phyloP scores from a whole-genome alignment of 1,140 invertebrate genomes.

The Ips nitidus region DNA sequence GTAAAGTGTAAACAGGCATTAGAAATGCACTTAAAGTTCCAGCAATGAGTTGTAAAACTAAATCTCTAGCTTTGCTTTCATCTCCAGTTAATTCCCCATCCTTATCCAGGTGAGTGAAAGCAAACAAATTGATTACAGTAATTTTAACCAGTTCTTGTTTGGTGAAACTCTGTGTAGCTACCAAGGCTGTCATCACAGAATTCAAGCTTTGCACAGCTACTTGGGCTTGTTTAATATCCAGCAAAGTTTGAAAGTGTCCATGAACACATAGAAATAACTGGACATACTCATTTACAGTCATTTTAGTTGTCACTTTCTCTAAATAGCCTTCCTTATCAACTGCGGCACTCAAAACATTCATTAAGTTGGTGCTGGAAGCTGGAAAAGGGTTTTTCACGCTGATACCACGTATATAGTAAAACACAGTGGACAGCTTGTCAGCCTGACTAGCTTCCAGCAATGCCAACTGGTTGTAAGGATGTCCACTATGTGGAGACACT shows the following conservation, averaged over 20 bases:
- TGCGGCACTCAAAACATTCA: slow-evolving; percentile 63
- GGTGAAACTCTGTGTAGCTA: slow-evolving; percentile 76
- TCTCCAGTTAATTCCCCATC: slow-evolving; percentile 57
- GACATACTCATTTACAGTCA: slow-evolving; percentile 69
- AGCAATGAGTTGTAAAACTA: slow-evolving; percentile 67
- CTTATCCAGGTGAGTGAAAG: slow-evolving; percentile 63
- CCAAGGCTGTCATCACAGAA: slow-evolving; percentile 70
- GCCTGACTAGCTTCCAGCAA: slow-evolving; percentile 77
- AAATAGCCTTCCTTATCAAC: slow-evolving; percentile 55
- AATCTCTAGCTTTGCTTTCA: slow-evolving; percentile 58
- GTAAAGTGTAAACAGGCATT: slow-evolving; percentile 68
- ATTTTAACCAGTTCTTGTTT: slow-evolving; percentile 75
- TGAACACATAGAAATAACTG: slow-evolving; percentile 69
- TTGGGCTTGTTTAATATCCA: slow-evolving; percentile 61
- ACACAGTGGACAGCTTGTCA: slow-evolving; percentile 79
- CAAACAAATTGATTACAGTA: slow-evolving; percentile 73
- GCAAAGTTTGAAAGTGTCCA: slow-evolving; percentile 62
- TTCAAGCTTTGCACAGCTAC: slow-evolving; percentile 63
- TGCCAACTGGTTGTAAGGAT: slow-evolving; percentile 87
- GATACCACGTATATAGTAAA: slow-evolving; percentile 80
- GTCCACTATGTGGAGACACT: slow-evolving; percentile 78
- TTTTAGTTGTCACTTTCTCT: slow-evolving; percentile 59
- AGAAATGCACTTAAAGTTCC: slow-evolving; percentile 70
- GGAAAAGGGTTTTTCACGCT: slow-evolving; percentile 81
- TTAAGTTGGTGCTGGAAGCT: slow-evolving; percentile 76